Evolutionary conservation across 2,113 vertebrate genomes (phyloP).

Genomic region (Pristiophorus japonicus): DNA sequence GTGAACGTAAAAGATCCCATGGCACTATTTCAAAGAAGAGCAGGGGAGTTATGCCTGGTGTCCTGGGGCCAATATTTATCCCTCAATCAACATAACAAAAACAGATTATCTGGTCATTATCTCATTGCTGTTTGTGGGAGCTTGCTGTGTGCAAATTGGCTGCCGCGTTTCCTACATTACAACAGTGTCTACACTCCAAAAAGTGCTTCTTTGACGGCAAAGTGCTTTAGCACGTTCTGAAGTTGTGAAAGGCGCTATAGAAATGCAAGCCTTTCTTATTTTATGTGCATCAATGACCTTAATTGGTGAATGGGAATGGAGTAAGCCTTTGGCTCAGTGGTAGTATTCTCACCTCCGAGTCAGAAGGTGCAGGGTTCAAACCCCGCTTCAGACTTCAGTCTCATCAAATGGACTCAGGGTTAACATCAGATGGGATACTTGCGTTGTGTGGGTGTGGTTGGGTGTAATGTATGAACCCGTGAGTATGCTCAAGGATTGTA

Average conservation of each 20-base stretch:
- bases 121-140: not conserved
- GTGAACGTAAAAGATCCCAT: no score
- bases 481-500: no score
- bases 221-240: not conserved
- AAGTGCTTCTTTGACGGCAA: not conserved
- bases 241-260: not conserved
- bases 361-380: not conserved
- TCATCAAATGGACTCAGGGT: not conserved
- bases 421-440: not conserved
- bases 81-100: not conserved
- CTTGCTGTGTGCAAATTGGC: not conserved
- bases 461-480: no score
- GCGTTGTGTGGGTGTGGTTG: no score
- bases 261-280: not conserved
- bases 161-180: not conserved
- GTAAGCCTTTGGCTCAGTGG: not conserved
- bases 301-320: not conserved
- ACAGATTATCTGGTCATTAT: not conserved
- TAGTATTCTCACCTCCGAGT: not conserved
- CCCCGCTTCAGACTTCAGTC: not conserved
- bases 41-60: not conserved
- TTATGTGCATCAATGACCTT: not conserved
- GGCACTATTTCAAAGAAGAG: not conserved
- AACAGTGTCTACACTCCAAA: not conserved
- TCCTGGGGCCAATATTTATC: not conserved